Evolutionary conservation across 2,797 vertebrate genomes (phyloP).

Genomic region (Pipistrellus pipistrellus): DNA sequence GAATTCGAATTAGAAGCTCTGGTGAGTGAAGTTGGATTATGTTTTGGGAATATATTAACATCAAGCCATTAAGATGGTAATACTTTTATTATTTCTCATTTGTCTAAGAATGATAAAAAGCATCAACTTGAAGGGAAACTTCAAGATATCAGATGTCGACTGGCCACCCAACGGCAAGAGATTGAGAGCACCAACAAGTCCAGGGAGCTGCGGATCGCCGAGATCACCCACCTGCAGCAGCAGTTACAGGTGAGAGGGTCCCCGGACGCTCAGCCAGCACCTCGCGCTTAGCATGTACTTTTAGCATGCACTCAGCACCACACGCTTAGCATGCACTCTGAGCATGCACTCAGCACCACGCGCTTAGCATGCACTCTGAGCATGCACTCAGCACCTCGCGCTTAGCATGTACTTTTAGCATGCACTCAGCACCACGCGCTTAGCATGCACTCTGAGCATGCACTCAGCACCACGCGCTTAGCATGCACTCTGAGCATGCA

Average conservation of each 20-base stretch:
- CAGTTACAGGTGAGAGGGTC: slow-evolving; percentile 93
- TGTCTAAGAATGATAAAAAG: slow-evolving; percentile 96
- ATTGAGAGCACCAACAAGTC: slow-evolving; percentile 98
- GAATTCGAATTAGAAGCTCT: slow-evolving; percentile 98
- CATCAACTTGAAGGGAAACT: slow-evolving; percentile 97
- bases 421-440: neutral
- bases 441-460: no score
- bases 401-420: no score
- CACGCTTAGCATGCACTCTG: no score
- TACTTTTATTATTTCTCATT: slow-evolving; percentile 23
- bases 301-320: neutral
- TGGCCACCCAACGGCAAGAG: slow-evolving; percentile 95
- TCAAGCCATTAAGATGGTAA: neutral
- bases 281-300: no score
- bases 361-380: no score
- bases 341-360: no score
- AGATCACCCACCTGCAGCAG: slow-evolving; percentile 97
- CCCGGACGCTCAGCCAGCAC: neutral
- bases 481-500: no score
- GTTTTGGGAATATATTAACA: neutral
- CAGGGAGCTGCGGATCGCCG: slow-evolving; percentile 95
- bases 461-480: no score
- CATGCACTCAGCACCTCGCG: no score
- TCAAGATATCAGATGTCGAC: slow-evolving; percentile 95
- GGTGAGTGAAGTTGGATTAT: slow-evolving; percentile 87